phyloP scores from a whole-genome alignment of 2,888 invertebrate species.

The Oasisia sp. region DNA sequence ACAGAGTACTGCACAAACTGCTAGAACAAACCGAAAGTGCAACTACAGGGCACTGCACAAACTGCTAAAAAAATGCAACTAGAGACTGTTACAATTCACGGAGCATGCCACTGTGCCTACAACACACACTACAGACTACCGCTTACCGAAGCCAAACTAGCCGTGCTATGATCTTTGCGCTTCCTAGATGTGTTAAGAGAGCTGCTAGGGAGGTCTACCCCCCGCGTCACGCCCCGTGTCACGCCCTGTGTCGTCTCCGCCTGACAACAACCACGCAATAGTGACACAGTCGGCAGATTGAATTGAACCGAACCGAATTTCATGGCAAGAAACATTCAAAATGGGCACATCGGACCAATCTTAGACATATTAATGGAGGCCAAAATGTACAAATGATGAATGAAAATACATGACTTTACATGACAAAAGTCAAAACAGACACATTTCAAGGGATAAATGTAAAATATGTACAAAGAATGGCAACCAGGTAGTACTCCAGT shows the following conservation, averaged over 20 bases:
- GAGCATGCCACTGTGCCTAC: background rate
- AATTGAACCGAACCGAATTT: background rate
- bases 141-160: slow-evolving; percentile 17
- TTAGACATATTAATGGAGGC: background rate
- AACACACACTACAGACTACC: background rate
- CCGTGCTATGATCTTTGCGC: slow-evolving; percentile 17
- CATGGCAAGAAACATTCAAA: background rate
- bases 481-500: background rate
- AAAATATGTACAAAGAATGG: background rate
- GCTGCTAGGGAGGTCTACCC: background rate
- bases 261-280: background rate
- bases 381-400: background rate
- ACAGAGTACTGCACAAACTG: background rate
- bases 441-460: background rate
- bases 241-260: background rate
- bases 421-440: background rate
- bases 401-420: background rate
- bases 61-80: background rate
- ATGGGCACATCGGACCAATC: background rate
- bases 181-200: background rate
- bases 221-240: background rate
- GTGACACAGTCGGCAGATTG: background rate
- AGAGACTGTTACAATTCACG: too few relatives aligned
- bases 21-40: background rate
- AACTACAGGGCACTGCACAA: too few relatives aligned